These are phyloP conservation scores for Eulimnadia texana DNA, from an alignment of 1,140 invertebrate species.

Conservation along the genomic window DNA sequence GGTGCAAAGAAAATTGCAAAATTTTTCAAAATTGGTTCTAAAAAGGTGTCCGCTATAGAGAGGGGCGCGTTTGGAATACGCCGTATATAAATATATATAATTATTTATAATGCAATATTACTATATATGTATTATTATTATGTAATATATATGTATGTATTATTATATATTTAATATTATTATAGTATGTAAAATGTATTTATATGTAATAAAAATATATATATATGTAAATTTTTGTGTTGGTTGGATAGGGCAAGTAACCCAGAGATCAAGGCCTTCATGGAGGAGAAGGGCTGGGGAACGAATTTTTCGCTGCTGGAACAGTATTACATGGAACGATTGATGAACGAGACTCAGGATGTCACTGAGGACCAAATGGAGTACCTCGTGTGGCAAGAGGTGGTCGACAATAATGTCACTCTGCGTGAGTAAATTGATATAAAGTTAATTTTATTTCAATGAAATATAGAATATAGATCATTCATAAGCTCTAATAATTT, in stretches of 20 bases:
- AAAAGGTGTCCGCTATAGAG: too few relatives aligned
- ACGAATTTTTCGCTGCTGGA: conserved; percentile 43
- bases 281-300: conserved; percentile 43
- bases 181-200: too few relatives aligned
- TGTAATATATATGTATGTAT: too few relatives aligned
- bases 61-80: too few relatives aligned
- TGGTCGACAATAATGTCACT: conserved; percentile 60
- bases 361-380: conserved; percentile 35
- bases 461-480: not conserved
- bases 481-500: not conserved
- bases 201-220: too few relatives aligned
- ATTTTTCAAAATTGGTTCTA: too few relatives aligned
- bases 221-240: too few relatives aligned
- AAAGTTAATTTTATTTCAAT: not conserved
- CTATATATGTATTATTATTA: too few relatives aligned
- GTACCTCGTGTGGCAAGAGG: conserved; percentile 83
- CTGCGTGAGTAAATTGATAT: conserved; percentile 28
- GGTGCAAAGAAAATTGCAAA: too few relatives aligned
- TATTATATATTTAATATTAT: too few relatives aligned
- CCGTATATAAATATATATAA: too few relatives aligned
- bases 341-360: conserved; percentile 35
- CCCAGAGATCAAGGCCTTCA: conserved; percentile 53
- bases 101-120: too few relatives aligned
- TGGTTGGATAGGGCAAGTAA: conserved; percentile 46
- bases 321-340: conserved; percentile 47